Base-by-base conservation (phyloP, 2,113 vertebrate genomes). In the Trochalopteron elliotii region DNA sequence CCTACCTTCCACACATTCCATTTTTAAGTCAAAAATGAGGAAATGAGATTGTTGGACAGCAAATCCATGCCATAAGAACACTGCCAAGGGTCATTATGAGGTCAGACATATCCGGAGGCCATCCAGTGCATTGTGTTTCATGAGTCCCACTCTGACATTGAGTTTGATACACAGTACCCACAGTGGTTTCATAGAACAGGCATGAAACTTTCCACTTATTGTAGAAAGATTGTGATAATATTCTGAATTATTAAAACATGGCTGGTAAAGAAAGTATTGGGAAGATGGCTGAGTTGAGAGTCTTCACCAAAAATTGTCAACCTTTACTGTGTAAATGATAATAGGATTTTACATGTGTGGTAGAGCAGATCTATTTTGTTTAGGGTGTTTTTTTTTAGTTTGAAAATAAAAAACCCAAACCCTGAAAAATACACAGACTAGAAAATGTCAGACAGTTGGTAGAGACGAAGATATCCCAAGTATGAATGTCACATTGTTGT, bases 101-200 rank as follows among this genome's bases (percentile, higher is more conserved):
- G 88, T 95, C 90, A 96, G 92, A 91, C 85, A 1, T 88, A 60
- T 45, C 93, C 7, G 2, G 59, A 83, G 93, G 94, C 92, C 75
- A 44, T 3, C 3, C 11, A 63, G 52, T 1, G 15, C 76, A n/a
- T 77, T 94, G 78, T 87, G 40, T 50, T 93, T 91, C 49, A 15
- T 11, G 13, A 83, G 37, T 57, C 53, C 33, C 1, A 0, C 57
- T 76, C 84, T 90, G 90, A 40, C 50, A 72, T 42, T 91, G 91
- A 79, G 53, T 74, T 88, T 92, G 56, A 83, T 53, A 40, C 82
- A 52, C 24, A 22, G 44, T 9, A 25, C 61, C 85, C 40, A 10
- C 20, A 8, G 13, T 65, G 44, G 53, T 86, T 82, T 71, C 80
- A 42, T 28, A 78, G 76, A 15, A 45, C 31, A 8, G 72, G 20